Conservation (phyloP, 1,140 invertebrate species). For the Drosophila melanogaster region Release_6_plus_ISO1_MT NT_033779.5:5632001-5632500, state of each 20-base stretch:
- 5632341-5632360: no score
- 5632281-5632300: conserved; percentile 61
- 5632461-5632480: no score
- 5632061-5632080: conserved; percentile 69
- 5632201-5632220: conserved; percentile 55
- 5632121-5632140: conserved; percentile 68
- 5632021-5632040: conserved; percentile 60
- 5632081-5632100: conserved; percentile 57
- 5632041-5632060: conserved; percentile 54
- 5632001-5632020: neutral
- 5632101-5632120: conserved; percentile 25
- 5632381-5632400: conserved; percentile 71
- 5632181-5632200: conserved; percentile 53
- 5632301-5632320: conserved; percentile 74
- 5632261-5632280: conserved; percentile 50
- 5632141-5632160: conserved; percentile 81
- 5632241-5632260: conserved; percentile 45
- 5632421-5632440: conserved; percentile 80
- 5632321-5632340: neutral
- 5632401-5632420: conserved; percentile 75
- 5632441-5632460: conserved; percentile 82
- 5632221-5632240: conserved; percentile 68
- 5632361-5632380: conserved; percentile 72
- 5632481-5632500: neutral
- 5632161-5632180: conserved; percentile 76